phyloP scores from a whole-genome alignment of 2,888 invertebrate species.

The Synergus laeviventris region DNA sequence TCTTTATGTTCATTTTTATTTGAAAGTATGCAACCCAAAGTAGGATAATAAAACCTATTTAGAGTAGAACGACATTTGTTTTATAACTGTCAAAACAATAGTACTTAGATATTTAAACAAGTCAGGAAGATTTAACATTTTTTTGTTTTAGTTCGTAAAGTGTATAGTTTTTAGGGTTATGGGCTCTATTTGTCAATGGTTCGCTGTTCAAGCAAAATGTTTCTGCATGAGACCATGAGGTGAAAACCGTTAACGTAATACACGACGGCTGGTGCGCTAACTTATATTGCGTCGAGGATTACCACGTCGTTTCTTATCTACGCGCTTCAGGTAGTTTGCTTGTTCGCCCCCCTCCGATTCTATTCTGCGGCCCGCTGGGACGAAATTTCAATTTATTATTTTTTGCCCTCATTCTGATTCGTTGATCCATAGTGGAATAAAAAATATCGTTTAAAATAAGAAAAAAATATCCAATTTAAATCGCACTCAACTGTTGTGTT shows the following conservation, averaged over 20 bases:
- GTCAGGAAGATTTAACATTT: not conserved
- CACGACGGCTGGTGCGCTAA: slow-evolving; percentile 69
- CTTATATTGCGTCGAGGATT: slow-evolving; percentile 73
- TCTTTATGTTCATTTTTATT: not conserved
- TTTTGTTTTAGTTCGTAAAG: not conserved
- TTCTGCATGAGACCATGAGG: slow-evolving; percentile 41
- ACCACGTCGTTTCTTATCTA: slow-evolving; percentile 73
- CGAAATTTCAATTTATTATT: slow-evolving; percentile 71
- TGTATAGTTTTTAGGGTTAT: not conserved
- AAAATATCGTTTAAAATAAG: not conserved
- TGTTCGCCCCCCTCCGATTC: slow-evolving; percentile 37
- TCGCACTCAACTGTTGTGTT: not conserved
- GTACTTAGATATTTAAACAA: not conserved
- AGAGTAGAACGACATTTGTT: not conserved
- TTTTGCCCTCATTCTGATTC: slow-evolving; percentile 22
- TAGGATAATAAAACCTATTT: not conserved
- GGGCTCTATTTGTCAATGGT: not conserved
- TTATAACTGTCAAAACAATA: not conserved
- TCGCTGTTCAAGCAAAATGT: not conserved
- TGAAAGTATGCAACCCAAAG: not conserved
- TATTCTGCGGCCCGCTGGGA: slow-evolving; percentile 55
- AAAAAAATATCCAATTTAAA: not conserved
- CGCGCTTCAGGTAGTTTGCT: slow-evolving; percentile 61
- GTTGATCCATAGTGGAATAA: not conserved
- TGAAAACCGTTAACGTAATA: slow-evolving; percentile 63